Conservation (phyloP, 1,140 invertebrate genomes). For the Bursaphelenchus mucronatus region DNA sequence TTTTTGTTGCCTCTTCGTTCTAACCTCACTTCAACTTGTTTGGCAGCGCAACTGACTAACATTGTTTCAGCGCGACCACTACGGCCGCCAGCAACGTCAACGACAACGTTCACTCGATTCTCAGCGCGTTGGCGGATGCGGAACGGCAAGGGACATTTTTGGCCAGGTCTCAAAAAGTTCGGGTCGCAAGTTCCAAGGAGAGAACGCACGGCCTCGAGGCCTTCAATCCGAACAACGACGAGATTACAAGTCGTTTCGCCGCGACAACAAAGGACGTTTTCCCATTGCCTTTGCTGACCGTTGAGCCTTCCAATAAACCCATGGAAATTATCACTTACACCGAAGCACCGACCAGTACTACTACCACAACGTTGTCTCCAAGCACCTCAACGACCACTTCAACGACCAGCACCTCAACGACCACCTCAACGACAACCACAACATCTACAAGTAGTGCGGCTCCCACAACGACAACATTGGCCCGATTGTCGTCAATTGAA, state of each 20-base stretch:
- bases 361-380: constrained; percentile 12
- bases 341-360: constrained; percentile 11
- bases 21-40: too few relatives aligned
- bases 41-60: too few relatives aligned
- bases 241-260: not conserved
- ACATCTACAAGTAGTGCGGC: constrained; percentile 8
- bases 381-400: not conserved
- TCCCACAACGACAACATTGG: constrained; percentile 6
- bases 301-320: constrained; percentile 3
- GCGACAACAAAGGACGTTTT: constrained; percentile 41
- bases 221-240: constrained; percentile 21
- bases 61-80: not conserved
- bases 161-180: constrained; percentile 23
- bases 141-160: constrained; percentile 17
- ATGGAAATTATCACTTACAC: not conserved
- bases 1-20: too few relatives aligned
- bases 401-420: constrained; percentile 32
- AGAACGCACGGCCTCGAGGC: constrained; percentile 11
- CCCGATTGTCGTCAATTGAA: constrained; percentile 23
- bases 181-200: constrained; percentile 11
- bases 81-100: not conserved
- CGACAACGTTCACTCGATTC: not conserved
- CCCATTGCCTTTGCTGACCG: constrained; percentile 37
- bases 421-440: constrained; percentile 29
- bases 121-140: not conserved